phyloP scores from a whole-genome alignment of 2,113 vertebrate species.

The Spizaetus ornatus region DNA sequence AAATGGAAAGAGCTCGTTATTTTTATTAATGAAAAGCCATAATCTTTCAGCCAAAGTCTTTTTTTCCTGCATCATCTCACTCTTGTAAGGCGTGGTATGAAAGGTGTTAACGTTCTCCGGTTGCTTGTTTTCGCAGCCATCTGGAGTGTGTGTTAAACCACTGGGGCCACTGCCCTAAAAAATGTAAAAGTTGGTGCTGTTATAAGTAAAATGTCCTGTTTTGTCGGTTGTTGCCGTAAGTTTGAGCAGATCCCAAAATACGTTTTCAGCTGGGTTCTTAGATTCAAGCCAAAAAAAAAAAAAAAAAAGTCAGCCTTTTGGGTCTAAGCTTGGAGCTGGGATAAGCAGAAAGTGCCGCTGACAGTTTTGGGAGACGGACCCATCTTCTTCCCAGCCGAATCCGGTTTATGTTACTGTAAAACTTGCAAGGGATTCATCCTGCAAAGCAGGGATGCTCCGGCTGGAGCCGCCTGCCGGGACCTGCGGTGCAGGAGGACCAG shows the following conservation, averaged over 20 bases:
- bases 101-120: background rate
- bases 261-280: background rate
- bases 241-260: background rate
- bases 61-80: background rate
- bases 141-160: background rate
- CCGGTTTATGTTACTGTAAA: background rate
- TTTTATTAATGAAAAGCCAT: background rate
- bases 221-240: background rate
- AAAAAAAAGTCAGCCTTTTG: background rate
- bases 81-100: fast-evolving
- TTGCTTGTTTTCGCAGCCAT: background rate
- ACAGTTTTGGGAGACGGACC: background rate
- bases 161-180: background rate
- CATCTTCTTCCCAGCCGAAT: background rate
- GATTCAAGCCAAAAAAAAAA: background rate
- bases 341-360: background rate
- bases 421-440: background rate
- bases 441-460: background rate
- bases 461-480: background rate
- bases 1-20: background rate
- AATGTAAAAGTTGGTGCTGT: background rate
- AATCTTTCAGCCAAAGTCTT: background rate
- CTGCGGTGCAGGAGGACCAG: background rate
- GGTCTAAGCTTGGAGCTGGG: background rate
- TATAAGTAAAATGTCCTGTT: background rate